These are phyloP conservation scores for Callinectes sapidus DNA, from an alignment of 2,888 invertebrate species.

Conservation along the genomic window DNA sequence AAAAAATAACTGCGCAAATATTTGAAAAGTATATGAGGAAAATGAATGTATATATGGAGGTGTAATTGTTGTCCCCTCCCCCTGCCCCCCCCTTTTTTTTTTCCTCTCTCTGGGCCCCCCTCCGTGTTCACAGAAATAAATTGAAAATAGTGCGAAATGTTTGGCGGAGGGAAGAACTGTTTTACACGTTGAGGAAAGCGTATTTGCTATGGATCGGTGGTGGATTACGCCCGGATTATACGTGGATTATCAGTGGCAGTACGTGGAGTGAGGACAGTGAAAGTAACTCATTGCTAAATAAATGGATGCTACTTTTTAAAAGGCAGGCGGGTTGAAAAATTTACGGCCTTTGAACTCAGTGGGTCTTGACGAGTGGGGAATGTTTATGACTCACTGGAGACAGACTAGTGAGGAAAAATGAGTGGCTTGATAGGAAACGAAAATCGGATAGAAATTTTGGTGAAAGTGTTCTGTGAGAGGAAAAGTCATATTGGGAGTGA, in stretches of 20 bases:
- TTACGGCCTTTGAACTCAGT: background rate
- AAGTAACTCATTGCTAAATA: background rate
- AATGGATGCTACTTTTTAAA: background rate
- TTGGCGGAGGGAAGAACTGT: background rate
- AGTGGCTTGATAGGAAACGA: background rate
- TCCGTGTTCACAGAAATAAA: background rate
- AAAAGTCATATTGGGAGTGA: background rate
- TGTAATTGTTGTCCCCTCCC: background rate
- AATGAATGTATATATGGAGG: conserved; percentile 12
- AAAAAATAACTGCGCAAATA: background rate
- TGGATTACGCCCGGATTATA: background rate
- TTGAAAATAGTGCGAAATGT: background rate
- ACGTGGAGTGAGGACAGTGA: background rate
- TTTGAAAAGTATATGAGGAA: background rate
- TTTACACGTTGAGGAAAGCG: background rate
- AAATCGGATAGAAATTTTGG: background rate
- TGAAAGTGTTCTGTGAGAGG: background rate
- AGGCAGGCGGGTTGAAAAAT: background rate
- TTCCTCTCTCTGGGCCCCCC: background rate
- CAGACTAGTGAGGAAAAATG: background rate
- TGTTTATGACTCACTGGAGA: background rate
- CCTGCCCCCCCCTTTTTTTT: no score
- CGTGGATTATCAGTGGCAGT: background rate
- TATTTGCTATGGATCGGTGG: background rate
- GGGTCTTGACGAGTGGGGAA: background rate